Conservation (phyloP, 2,888 invertebrate genomes). For the Tipula lateralis region DNA sequence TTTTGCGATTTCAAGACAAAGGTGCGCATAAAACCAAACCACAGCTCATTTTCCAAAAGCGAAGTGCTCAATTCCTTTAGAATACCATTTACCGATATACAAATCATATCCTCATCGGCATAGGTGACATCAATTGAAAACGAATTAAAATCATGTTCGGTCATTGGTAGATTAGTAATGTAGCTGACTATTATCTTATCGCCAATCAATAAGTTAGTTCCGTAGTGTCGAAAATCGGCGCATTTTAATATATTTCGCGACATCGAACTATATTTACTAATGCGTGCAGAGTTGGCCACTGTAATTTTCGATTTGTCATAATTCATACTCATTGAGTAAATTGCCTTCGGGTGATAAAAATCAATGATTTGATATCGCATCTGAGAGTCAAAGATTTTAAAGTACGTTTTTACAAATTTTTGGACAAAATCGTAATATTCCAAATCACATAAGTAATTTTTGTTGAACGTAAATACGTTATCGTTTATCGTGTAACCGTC, state of each 20-base stretch:
- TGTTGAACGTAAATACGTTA: not conserved
- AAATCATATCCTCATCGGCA: not conserved
- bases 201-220: not conserved
- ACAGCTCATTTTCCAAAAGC: conserved; percentile 12
- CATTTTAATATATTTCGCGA: not conserved
- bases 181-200: not conserved
- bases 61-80: conserved; percentile 4
- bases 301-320: conserved; percentile 24
- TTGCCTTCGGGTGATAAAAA: conserved; percentile 11
- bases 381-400: conserved; percentile 13
- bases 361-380: not conserved
- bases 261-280: not conserved
- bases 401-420: conserved; percentile 30
- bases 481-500: not conserved
- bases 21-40: conserved; percentile 30
- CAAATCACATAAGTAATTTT: conserved; percentile 30
- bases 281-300: not conserved
- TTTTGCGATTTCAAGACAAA: conserved; percentile 19
- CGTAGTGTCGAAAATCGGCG: not conserved
- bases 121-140: not conserved
- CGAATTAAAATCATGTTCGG: not conserved
- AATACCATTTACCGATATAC: conserved; percentile 29
- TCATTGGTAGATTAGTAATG: not conserved
- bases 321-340: not conserved
- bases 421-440: conserved; percentile 29